Base-by-base conservation (phyloP, 1,140 invertebrate genomes). In the Diuraphis noxia region DNA sequence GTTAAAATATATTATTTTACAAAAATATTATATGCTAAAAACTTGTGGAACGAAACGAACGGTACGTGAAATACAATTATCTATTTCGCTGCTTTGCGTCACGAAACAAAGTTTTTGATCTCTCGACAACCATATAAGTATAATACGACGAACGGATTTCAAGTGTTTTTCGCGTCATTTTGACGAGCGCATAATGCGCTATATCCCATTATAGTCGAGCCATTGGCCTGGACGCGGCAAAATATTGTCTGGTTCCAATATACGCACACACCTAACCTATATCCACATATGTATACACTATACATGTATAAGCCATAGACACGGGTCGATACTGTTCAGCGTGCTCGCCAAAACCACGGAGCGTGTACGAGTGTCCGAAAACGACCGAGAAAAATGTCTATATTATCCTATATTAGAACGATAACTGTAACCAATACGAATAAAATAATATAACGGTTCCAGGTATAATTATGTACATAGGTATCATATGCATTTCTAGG, bases 121-220 rank as follows among this genome's bases (percentile, higher is more conserved):
- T 30, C 52, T 30, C 8, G 25, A 56, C 8, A 63, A 4, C 30
- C n/a, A 63, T 30, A 30, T 5, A n/a, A 17, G 13, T 17, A 19
- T n/a, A 81, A 36, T 92, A 52, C 36, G 63, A 82, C 6, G 49
- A 88, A 77, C 25, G 88, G 63, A 89, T 89, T 56, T 81, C 43
- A 25, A n/a, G 34, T 88, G 82, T 23, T 46, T 46, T 88, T 40
- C 87, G 43, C 38, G 25, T 91, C 49, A 49, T 63, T 84, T 84
- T 84, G 90, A 46, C 25, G 82, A 10, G 82, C 46, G 46, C 9
- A 30, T 82, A 38, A 84, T 49, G 52, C 8, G 63, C n/a, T 5
- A 79, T n/a, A 79, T 90, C 30, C 30, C 3, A 38, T 40, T 41
- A 34, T 17, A 40, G 85, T 72, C 56, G 19, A 43, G 63, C 72